These are phyloP conservation scores for Bombyx huttoni DNA, from an alignment of 2,888 invertebrate genomes.

Conservation along the genomic window DNA sequence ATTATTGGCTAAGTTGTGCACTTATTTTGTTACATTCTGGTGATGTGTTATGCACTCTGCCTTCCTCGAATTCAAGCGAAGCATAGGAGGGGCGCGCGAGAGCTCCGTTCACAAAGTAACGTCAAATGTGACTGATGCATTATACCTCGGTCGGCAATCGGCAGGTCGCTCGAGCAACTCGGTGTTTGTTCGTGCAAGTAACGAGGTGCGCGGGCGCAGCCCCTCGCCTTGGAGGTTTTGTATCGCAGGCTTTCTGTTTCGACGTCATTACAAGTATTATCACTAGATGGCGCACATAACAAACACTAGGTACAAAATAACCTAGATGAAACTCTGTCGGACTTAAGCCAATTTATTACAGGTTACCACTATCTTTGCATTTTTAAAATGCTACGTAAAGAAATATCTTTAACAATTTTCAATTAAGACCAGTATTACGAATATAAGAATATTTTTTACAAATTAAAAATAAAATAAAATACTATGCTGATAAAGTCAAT, in stretches of 20 bases:
- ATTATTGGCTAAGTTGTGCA: conserved; percentile 40
- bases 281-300: conserved; percentile 17
- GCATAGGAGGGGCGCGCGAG: conserved; percentile 36
- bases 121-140: conserved; percentile 44
- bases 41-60: conserved; percentile 47
- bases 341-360: too few species aligned
- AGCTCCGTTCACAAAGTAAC: conserved; percentile 39
- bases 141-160: conserved; percentile 13
- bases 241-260: conserved; percentile 5
- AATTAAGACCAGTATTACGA: too few species aligned
- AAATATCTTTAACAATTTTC: too few species aligned
- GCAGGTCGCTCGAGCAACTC: conserved; percentile 34
- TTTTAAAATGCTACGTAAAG: too few species aligned
- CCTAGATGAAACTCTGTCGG: not conserved
- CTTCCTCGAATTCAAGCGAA: conserved; percentile 36
- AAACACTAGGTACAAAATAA: not conserved
- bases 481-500: too few species aligned
- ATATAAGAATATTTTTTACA: too few species aligned
- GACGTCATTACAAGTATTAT: conserved; percentile 5
- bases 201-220: conserved; percentile 18
- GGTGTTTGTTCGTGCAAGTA: conserved; percentile 33
- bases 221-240: conserved; percentile 18
- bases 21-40: conserved; percentile 64
- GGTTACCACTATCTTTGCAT: too few species aligned
- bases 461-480: too few species aligned